Percentiles rank a stretch among this genome's conserved stretches.
These are phyloP conservation scores for Blomia tropicalis DNA, from an alignment of 2,888 invertebrate genomes.

Conservation along the genomic window DNA sequence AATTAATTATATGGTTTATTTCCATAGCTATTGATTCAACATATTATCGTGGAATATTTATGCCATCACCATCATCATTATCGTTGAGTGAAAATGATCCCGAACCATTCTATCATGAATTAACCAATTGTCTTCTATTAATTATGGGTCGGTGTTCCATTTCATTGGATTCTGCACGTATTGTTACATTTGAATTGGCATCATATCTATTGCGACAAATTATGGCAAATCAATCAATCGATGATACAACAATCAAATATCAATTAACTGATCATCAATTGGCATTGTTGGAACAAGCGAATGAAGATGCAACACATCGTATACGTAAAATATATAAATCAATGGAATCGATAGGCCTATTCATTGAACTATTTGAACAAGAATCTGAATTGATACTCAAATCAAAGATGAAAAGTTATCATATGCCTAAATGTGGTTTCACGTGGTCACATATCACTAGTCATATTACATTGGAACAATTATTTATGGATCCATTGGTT, in stretches of 20 bases:
- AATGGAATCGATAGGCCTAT: constrained; percentile 70
- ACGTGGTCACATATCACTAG: constrained; percentile 32
- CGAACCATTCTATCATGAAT: not conserved
- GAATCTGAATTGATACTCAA: constrained; percentile 42
- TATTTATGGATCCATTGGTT: constrained; percentile 91
- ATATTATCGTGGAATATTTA: not conserved
- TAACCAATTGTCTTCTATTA: not conserved
- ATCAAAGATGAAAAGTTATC: not conserved
- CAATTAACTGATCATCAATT: constrained; percentile 52
- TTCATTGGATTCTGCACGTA: not conserved
- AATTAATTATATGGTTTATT: no score
- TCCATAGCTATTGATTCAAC: not conserved
- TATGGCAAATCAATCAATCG: not conserved
- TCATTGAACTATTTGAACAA: constrained; percentile 95
- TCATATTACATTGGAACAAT: constrained; percentile 76
- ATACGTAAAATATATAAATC: constrained; percentile 65
- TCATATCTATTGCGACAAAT: not conserved
- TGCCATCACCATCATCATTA: not conserved
- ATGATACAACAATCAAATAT: not conserved
- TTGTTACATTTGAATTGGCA: constrained; percentile 12
- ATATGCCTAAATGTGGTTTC: not conserved
- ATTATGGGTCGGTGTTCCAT: constrained; percentile 5
- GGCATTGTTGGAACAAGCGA: constrained; percentile 51
- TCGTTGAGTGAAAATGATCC: not conserved
- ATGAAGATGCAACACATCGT: constrained; percentile 62